Evolutionary conservation across 1,140 invertebrate species (phyloP), one percentile per base, ranked within the genome.

Genomic region (Papilio polyxenes): DNA sequence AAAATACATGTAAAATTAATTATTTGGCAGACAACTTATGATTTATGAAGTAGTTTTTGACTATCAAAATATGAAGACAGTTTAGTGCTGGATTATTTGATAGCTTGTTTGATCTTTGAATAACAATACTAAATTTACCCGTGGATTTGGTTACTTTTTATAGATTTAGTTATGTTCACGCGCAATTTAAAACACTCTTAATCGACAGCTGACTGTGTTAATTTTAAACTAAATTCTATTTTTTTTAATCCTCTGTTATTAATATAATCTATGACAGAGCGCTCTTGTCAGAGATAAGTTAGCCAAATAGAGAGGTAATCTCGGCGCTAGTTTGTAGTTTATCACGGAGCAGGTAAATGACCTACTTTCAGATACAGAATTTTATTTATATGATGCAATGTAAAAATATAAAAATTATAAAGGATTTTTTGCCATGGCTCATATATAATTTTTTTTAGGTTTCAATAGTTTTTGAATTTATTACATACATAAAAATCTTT

Each of bases 301-400:
- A 87, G 82, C 87, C 89, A 91, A 92, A 91, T 92, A 90, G 87
- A 91, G 89, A 90, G 87, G 90, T 90, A 89, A 92, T 91, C 89
- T 89, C 85, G 82, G 76, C 84, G 85, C 85, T 87, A 85, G 87
- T 88, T 88, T 87, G 89, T 88, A 87, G 85, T 91, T 89, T 90
- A 90, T 89, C 89, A 89, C 83, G 44, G 81, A 62, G 82, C 82
- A 83, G 85, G 87, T 87, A 89, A 89, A 91, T 44, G 91, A 91
- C 89, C 89, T 87, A 89, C 83, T 90, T 89, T 83, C 88, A 90
- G 89, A 87, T 82, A 87, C 83, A 81, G 88, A 75, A 82, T 91
- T 89, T 83, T 83, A 89, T 83, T 86, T 84, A 79, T 75, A 75
- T 53, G 72, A 81, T 48, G 82, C 78, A 74, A 69, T 79, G 81